Evolutionary conservation across 2,888 invertebrate species (phyloP), one percentile per base, ranked within the genome.

Genomic region (Drosophila neutralis): DNA sequence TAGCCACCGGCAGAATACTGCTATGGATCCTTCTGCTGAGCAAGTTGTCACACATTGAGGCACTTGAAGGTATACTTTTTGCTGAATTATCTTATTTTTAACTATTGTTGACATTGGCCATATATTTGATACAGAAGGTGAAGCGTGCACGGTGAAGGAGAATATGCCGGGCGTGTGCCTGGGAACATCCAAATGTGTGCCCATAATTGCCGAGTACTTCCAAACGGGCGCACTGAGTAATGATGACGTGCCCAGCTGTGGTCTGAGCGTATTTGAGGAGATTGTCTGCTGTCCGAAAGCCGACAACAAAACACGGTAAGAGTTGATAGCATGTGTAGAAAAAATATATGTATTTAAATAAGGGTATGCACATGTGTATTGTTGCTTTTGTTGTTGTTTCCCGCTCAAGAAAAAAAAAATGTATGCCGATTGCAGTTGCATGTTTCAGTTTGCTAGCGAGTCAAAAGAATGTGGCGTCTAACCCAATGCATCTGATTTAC

Each of bases 251-350:
- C 79, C 83, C 11, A 72, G 60, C 21, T 92, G 92, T 68, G 87
- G 89, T 1, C 83, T 91, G 27, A 59, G 67, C 3, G 15, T 67
- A 2, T 54, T 27, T 13, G 84, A 86, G 33, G 91, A 91, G 73
- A 80, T 92, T 8, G 79, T 92, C 10, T 92, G 92, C 67, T 92
- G 92, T 71, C 91, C 91, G 21, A 7, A 40, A 1, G 71, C 8
- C 4, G 73, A 45, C 5, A 45, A 61, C 21, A 70, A 72, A 36
- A 11, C 18, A 33, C 13, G 68, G 75, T 78, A 69, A 72, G 80
- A 59, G 51, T 0, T 18, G 15, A 8, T 21, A 18, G 36, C 29
- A 27, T 29, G 52, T 52, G 42, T 52, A 24, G 7, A 45, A 15
- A 24, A 24, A 21, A 31, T n/a, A 2, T 2, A 13, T 15, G 4